Evolutionary conservation across 2,113 vertebrate genomes (phyloP).

Genomic region (Plotosus lineatus): DNA sequence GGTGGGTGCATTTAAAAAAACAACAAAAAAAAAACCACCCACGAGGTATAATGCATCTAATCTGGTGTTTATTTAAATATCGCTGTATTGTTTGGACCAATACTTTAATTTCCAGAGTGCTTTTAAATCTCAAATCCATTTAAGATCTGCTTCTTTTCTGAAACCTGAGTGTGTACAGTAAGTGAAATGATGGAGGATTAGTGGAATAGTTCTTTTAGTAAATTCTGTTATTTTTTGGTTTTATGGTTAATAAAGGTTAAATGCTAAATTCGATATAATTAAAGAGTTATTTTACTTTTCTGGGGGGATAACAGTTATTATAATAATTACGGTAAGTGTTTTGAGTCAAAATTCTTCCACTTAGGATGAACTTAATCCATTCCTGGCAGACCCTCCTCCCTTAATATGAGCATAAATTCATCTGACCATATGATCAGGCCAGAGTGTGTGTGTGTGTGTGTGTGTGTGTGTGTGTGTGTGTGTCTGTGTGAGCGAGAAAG

Average conservation of each 20-base stretch:
- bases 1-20: no score
- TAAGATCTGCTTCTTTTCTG: not conserved
- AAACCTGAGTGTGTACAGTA: not conserved
- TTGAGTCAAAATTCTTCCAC: not conserved
- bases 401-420: conserved; percentile 27
- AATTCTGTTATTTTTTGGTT: conserved; percentile 5
- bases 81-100: not conserved
- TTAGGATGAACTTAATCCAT: not conserved
- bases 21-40: no score
- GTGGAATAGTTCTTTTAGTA: not conserved
- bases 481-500: no score
- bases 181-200: not conserved
- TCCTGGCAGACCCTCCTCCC: not conserved
- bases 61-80: not conserved
- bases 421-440: conserved; percentile 25
- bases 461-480: no score
- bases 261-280: not conserved
- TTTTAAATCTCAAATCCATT: not conserved
- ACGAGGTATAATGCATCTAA: not conserved
- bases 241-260: conserved; percentile 14
- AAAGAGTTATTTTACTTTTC: not conserved
- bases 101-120: not conserved
- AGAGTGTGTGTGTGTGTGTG: not conserved
- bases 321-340: not conserved
- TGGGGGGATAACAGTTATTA: not conserved